These are phyloP conservation scores for Agriopis leucophaearia DNA, from an alignment of 2,888 invertebrate species.

Conservation along the genomic window DNA sequence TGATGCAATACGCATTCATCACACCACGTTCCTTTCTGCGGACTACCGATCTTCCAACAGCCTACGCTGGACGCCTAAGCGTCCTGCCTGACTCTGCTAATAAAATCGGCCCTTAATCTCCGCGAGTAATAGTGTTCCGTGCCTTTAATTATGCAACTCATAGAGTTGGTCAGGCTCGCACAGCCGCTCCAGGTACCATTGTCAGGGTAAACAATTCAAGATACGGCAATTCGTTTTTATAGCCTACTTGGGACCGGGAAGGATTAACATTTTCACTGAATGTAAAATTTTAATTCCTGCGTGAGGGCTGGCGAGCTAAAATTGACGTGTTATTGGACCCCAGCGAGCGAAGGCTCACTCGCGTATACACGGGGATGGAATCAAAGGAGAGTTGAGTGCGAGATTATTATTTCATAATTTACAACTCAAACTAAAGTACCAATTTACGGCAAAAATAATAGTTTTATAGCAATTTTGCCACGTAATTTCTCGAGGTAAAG, in stretches of 20 bases:
- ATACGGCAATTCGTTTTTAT: conserved; percentile 79
- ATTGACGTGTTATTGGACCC: conserved; percentile 81
- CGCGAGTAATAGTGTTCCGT: no score
- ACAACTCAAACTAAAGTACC: conserved; percentile 8
- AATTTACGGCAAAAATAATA: no score
- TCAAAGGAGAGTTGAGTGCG: conserved; percentile 45
- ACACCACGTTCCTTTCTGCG: no score
- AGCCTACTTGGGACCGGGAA: conserved; percentile 72
- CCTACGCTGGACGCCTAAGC: no score
- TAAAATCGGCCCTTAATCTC: no score
- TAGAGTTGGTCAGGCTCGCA: neutral
- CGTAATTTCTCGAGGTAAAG: no score
- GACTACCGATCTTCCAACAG: no score
- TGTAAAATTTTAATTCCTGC: conserved; percentile 82
- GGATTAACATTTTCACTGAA: conserved; percentile 80
- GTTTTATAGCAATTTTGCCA: neutral
- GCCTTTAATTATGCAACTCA: no score
- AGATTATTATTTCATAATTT: conserved; percentile 38
- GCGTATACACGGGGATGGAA: conserved; percentile 48
- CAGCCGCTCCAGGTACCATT: conserved; percentile 41
- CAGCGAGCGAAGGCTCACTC: conserved; percentile 52
- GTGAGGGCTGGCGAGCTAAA: conserved; percentile 68
- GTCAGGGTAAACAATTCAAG: conserved; percentile 73
- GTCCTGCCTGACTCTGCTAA: no score
- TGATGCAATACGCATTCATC: no score